Conservation (phyloP, 53 echinoderm and acorn worm genomes). For the Actinopyga echinites region DNA sequence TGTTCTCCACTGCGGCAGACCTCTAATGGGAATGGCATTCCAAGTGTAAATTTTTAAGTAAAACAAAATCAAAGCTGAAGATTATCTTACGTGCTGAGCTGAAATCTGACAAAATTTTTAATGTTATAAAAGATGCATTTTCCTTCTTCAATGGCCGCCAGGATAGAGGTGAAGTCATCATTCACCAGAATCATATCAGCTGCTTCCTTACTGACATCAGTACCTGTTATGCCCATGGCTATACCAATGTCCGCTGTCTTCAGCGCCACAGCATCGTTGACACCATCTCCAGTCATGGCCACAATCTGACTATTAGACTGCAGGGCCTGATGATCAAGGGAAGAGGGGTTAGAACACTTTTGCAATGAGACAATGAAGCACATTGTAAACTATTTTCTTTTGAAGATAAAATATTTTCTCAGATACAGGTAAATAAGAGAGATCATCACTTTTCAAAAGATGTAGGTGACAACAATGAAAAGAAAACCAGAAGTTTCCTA, state of each 20-base stretch:
- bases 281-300: slow-evolving; percentile 99
- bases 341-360: background rate
- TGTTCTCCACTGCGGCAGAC: no score
- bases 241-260: slow-evolving; percentile 99
- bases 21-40: no score
- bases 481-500: no score
- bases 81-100: slow-evolving; percentile 94
- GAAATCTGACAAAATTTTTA: slow-evolving; percentile 98
- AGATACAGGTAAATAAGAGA: no score
- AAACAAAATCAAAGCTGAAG: no score
- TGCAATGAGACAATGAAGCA: no score
- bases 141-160: slow-evolving; percentile 95
- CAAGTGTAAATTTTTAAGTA: no score
- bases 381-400: background rate
- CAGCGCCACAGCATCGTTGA: slow-evolving; percentile 95
- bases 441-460: no score
- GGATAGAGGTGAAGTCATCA: slow-evolving; percentile 89
- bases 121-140: slow-evolving; percentile 99
- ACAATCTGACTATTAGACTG: slow-evolving; percentile 81
- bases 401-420: background rate
- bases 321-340: slow-evolving; percentile 62
- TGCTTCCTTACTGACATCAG: slow-evolving; percentile 95
- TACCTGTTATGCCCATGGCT: slow-evolving; percentile 97
- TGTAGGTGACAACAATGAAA: no score
- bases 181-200: slow-evolving; percentile 98